Evolutionary conservation across 2,113 vertebrate species (phyloP).

Genomic region (Psammodynastes pulverulentus): DNA sequence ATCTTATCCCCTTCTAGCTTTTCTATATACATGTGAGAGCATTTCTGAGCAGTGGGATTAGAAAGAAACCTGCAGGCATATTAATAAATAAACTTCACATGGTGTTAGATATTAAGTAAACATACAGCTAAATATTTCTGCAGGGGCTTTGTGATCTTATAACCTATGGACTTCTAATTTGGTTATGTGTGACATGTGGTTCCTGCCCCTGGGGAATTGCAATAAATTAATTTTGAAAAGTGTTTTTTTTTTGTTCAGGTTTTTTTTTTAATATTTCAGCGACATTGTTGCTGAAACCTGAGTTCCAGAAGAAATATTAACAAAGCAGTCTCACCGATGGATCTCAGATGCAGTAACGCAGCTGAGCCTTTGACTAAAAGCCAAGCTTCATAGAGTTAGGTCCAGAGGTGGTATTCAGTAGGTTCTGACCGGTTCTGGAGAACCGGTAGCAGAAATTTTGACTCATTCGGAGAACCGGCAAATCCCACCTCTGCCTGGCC

Average conservation of each 20-base stretch:
- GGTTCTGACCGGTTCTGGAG: no score
- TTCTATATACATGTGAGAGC: constrained; percentile 63
- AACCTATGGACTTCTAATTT: constrained; percentile 77
- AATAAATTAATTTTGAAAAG: constrained; percentile 66
- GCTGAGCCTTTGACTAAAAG: neutral
- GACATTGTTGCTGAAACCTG: constrained; percentile 27
- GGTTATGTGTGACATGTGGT: constrained; percentile 70
- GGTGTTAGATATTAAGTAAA: constrained; percentile 83
- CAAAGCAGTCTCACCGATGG: neutral
- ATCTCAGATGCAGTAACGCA: neutral
- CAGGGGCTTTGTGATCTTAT: constrained; percentile 70
- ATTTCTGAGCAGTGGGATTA: constrained; percentile 77
- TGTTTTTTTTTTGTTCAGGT: constrained; percentile 29
- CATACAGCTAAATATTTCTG: constrained; percentile 74
- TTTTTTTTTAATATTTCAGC: neutral
- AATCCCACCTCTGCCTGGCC: no score
- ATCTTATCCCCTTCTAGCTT: constrained; percentile 67
- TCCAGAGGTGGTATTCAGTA: neutral
- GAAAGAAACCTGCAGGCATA: constrained; percentile 77
- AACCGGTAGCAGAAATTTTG: no score
- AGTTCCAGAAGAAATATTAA: constrained; percentile 1
- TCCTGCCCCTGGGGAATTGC: constrained; percentile 52
- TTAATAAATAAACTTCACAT: constrained; percentile 83
- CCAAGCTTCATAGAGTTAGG: neutral
- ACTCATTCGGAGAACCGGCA: no score